Percentiles rank a stretch among this genome's conserved stretches.
These are phyloP conservation scores for Hippocampus guttulatus DNA, from an alignment of 2,113 vertebrate genomes.

Conservation along the genomic window DNA sequence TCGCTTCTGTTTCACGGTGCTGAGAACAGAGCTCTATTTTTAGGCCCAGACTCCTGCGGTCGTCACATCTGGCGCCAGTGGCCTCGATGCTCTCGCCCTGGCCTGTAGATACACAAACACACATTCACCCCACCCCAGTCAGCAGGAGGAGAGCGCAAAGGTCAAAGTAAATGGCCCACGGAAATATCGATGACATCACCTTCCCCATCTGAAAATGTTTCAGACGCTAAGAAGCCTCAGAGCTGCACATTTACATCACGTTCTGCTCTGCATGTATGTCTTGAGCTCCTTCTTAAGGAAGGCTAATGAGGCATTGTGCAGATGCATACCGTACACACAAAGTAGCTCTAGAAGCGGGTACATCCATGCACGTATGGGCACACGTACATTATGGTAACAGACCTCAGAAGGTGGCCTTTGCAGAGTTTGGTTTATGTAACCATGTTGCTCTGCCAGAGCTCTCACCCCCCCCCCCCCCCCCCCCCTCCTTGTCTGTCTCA, in stretches of 20 bases:
- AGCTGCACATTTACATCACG: conserved; percentile 34
- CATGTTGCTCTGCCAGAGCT: conserved; percentile 50
- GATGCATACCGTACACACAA: conserved; percentile 3
- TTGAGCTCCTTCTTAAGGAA: conserved; percentile 15
- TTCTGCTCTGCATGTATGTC: conserved; percentile 27
- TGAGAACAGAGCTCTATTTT: conserved; percentile 77
- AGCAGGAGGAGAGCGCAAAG: conserved; percentile 54
- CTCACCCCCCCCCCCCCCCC: conserved; percentile 27
- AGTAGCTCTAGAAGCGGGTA: neutral
- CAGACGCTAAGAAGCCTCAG: conserved; percentile 21
- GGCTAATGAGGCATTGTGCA: conserved; percentile 22
- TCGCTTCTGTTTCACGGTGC: conserved; percentile 61
- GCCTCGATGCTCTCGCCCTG: conserved; percentile 62
- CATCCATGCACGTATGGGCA: conserved; percentile 21
- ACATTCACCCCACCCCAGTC: conserved; percentile 43
- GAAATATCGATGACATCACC: conserved; percentile 65
- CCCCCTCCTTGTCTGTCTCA: conserved; percentile 52
- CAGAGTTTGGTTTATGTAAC: conserved; percentile 59
- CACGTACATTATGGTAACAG: conserved; percentile 32
- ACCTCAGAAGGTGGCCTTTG: conserved; percentile 24
- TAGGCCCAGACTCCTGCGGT: conserved; percentile 74
- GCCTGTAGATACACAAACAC: conserved; percentile 61
- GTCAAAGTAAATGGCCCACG: conserved; percentile 52
- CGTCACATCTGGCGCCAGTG: conserved; percentile 78
- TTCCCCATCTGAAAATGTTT: conserved; percentile 28